Evolutionary conservation across 2,797 vertebrate genomes (phyloP), one percentile per base, ranked within the genome.

Genomic region (Melanotaenia nigrans): DNA sequence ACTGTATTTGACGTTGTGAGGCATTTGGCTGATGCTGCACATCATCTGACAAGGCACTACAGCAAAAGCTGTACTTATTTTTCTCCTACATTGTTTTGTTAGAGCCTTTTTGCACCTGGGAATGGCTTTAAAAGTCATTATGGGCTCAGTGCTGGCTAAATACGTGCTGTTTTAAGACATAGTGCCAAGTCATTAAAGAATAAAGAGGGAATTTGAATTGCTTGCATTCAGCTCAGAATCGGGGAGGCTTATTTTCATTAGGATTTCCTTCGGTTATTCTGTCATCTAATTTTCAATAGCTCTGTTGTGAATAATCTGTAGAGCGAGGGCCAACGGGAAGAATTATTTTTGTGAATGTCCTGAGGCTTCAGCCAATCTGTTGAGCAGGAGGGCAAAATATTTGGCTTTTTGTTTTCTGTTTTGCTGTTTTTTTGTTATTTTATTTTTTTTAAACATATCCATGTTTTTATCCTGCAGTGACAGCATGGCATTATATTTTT

Each of bases 351-450:
- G 68, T 0, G 0, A 5, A 10, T 53, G 49, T 75, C 90, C 78
- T 61, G 58, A 79, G 64, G 83, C 68, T n/a, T n/a, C 12, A 79
- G 76, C 58, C 82, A 80, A 74, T 86, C 67, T 81, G 72, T 67
- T 76, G 60, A 76, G 65, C 65, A 61, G 12, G 36, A 38, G 12
- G 12, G 11, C 13, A 38, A 38, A 28, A 33, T 33, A 7, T 33
- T 5, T 33, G 33, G 4, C 8, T 33, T 33, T 33, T 1, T 5
- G 33, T 28, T 28, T 28, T 28, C 25, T 28, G 25, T 28, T 28
- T 28, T 28, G 25, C 25, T 28, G 25, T 8, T 5, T 33, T 5
- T 33, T 33, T 28, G 25, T 28, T 28, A 12, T 12, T 38, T 38
- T 33, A 8, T 33, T 8, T 5, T 38, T 40, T 14, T 3, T 12